phyloP scores from a whole-genome alignment of 2,888 invertebrate genomes.

The Plemyria rubiginata region DNA sequence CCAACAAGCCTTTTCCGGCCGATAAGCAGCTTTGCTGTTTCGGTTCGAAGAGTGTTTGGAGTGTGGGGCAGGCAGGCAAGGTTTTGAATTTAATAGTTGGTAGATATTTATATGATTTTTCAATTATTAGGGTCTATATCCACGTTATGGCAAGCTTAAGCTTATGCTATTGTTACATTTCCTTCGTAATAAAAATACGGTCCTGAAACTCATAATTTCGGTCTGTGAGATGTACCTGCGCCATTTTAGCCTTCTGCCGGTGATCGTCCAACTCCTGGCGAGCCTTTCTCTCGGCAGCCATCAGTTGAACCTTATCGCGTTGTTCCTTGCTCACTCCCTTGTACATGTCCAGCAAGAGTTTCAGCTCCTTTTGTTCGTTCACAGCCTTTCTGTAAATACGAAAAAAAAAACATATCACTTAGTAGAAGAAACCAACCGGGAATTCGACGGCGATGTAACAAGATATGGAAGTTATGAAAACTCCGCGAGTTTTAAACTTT shows the following conservation, averaged over 20 bases:
- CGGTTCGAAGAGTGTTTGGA: no score
- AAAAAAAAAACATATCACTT: background rate
- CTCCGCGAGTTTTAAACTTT: no score
- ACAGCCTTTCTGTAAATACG: slow-evolving; percentile 89
- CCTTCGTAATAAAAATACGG: no score
- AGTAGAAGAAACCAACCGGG: background rate
- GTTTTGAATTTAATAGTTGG: no score
- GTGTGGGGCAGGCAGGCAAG: no score
- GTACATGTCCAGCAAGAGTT: slow-evolving; percentile 97
- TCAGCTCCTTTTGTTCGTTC: slow-evolving; percentile 97
- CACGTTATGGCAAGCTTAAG: no score
- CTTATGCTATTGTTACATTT: no score
- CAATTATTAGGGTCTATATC: no score
- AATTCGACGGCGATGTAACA: background rate
- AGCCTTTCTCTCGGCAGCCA: slow-evolving; percentile 97
- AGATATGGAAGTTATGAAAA: no score
- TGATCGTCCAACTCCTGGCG: slow-evolving; percentile 96
- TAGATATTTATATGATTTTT: no score
- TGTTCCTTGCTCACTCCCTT: slow-evolving; percentile 99
- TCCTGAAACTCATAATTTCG: background rate
- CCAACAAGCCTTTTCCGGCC: no score
- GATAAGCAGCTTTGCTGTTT: no score
- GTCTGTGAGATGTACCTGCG: slow-evolving; percentile 83
- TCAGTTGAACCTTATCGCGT: slow-evolving; percentile 97
- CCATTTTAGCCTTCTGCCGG: slow-evolving; percentile 92